These are phyloP conservation scores for Argynnis bischoffii DNA, from an alignment of 2,888 invertebrate genomes.

Conservation along the genomic window DNA sequence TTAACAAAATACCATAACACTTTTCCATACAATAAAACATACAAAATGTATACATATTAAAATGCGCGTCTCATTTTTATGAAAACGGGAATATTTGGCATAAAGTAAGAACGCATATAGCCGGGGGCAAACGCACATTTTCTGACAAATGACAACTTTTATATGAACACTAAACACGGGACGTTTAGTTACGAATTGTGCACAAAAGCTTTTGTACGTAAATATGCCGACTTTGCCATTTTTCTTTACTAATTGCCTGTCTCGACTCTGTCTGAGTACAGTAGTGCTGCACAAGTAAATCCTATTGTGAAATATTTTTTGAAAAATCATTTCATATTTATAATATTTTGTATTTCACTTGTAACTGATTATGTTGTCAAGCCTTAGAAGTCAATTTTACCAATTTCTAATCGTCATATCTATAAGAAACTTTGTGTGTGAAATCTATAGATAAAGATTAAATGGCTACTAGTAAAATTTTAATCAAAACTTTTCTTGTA, in stretches of 20 bases:
- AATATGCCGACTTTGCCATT: slow-evolving; percentile 26
- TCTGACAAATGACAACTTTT: slow-evolving; percentile 34
- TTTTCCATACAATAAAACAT: not conserved
- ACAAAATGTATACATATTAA: not conserved
- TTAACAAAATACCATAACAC: too few relatives aligned
- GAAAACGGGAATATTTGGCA: not conserved
- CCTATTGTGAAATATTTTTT: slow-evolving; percentile 9
- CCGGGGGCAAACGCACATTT: slow-evolving; percentile 30
- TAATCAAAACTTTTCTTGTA: too few relatives aligned
- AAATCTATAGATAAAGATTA: too few relatives aligned
- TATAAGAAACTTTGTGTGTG: too few relatives aligned
- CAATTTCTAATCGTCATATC: too few relatives aligned
- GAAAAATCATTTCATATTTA: slow-evolving; percentile 4
- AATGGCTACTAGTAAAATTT: too few relatives aligned
- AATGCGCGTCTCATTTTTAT: not conserved
- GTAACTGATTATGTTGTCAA: not conserved
- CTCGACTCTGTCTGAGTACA: slow-evolving; percentile 21
- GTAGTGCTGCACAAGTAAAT: slow-evolving; percentile 3
- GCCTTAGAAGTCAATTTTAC: not conserved
- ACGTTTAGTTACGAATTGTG: slow-evolving; percentile 29
- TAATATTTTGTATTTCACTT: too few relatives aligned
- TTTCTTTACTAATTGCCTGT: slow-evolving; percentile 22
- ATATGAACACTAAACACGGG: slow-evolving; percentile 28
- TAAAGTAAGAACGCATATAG: slow-evolving; percentile 23
- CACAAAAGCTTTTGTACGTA: slow-evolving; percentile 32